Evolutionary conservation across 2,113 vertebrate genomes (phyloP).

Genomic region (Aptenodytes patagonicus): DNA sequence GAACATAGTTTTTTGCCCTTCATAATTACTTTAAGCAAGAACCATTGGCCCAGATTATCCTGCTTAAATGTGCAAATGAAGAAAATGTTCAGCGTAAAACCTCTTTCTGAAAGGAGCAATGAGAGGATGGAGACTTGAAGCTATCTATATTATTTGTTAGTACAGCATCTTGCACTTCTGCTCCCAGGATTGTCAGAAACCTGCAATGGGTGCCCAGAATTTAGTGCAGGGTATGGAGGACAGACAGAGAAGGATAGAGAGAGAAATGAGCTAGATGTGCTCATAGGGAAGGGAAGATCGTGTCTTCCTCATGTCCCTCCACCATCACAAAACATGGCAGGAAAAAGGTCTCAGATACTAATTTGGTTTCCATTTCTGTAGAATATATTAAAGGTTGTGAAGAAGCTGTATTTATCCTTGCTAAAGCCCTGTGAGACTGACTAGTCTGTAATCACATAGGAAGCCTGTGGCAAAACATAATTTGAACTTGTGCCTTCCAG

Average conservation of each 20-base stretch:
- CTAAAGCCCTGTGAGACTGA: neutral
- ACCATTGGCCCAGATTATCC: neutral
- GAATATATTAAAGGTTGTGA: neutral
- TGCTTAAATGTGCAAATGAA: neutral
- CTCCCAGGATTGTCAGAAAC: neutral
- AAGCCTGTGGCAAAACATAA: constrained; percentile 20
- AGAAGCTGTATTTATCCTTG: neutral
- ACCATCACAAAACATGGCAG: neutral
- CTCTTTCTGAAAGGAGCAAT: neutral
- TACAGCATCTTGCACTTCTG: neutral
- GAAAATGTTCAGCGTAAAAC: neutral
- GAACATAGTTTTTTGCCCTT: neutral
- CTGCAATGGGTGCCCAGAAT: neutral
- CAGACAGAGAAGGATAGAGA: neutral
- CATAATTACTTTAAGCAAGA: neutral
- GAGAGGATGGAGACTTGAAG: neutral
- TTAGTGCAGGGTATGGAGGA: neutral
- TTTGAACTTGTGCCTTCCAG: neutral
- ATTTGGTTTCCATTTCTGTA: neutral
- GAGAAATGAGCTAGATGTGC: neutral
- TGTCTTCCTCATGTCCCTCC: neutral
- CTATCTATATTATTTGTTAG: neutral
- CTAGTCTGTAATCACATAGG: constrained; percentile 21
- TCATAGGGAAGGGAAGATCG: neutral
- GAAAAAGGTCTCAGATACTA: neutral